A percentile compares a stretch with the other conserved stretches of the same genome.
Evolutionary conservation across 2,888 invertebrate genomes (phyloP).

Genomic region (Teleiodes luculella): DNA sequence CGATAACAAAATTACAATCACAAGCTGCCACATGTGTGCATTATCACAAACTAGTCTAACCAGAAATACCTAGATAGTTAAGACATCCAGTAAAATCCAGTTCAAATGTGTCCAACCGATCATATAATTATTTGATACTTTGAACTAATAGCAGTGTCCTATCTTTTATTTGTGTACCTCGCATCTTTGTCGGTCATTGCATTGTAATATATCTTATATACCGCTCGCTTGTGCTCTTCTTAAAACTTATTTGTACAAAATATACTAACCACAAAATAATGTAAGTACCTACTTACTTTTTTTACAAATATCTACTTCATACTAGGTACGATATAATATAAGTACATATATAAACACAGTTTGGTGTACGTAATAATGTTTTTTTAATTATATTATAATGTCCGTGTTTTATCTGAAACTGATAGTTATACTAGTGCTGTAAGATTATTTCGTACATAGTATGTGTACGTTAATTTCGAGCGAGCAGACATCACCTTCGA

Average conservation of each 20-base stretch:
- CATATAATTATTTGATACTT: not conserved
- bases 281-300: no score
- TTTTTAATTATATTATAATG: not conserved
- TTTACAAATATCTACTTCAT: no score
- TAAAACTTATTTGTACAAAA: no score
- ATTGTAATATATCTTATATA: not conserved
- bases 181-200: not conserved
- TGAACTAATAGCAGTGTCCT: not conserved
- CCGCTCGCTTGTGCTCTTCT: no score
- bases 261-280: no score
- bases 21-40: not conserved
- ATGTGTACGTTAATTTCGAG: constrained; percentile 32
- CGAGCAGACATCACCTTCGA: constrained; percentile 50
- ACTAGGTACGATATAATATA: no score
- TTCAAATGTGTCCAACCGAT: not conserved
- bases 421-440: not conserved
- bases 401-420: not conserved
- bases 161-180: not conserved
- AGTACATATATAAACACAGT: no score
- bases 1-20: no score
- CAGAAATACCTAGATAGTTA: not conserved
- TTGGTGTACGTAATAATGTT: no score
- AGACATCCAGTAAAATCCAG: not conserved
- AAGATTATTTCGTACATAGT: not conserved
- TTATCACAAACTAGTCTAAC: not conserved